Conservation (phyloP, 2,888 invertebrate genomes). For the Apocheima hispidaria region DNA sequence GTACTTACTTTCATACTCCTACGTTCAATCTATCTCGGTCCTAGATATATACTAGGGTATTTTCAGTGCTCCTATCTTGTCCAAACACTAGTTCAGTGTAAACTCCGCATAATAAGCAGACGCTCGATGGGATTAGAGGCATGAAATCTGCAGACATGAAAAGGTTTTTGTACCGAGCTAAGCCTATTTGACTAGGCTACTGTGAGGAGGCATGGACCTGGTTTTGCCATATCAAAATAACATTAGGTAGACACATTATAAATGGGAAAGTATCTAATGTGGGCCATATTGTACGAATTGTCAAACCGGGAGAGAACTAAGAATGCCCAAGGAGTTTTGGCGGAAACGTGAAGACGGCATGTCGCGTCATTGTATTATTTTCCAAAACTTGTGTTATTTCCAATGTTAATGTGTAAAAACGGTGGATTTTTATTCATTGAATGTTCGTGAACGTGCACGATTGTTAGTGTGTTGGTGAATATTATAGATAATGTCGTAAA, state of each 20-base stretch:
- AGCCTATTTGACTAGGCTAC: conserved; percentile 13
- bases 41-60: neutral
- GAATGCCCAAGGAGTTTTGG: no score
- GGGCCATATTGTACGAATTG: no score
- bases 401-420: no score
- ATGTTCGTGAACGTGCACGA: no score
- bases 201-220: neutral
- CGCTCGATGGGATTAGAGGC: conserved; percentile 9
- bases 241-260: neutral
- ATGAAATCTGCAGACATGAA: conserved; percentile 17
- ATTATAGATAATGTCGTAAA: no score
- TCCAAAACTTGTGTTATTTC: no score
- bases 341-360: no score
- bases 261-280: no score
- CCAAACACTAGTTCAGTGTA: conserved; percentile 10
- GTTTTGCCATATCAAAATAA: neutral
- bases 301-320: no score
- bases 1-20: neutral
- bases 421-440: no score
- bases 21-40: neutral
- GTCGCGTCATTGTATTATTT: no score
- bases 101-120: conserved; percentile 7
- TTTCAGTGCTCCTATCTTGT: neutral
- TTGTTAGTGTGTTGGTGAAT: no score
- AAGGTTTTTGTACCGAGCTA: conserved; percentile 18